Conservation (phyloP, 1,140 invertebrate genomes). For the Macrotrachela quadricornifera region DNA sequence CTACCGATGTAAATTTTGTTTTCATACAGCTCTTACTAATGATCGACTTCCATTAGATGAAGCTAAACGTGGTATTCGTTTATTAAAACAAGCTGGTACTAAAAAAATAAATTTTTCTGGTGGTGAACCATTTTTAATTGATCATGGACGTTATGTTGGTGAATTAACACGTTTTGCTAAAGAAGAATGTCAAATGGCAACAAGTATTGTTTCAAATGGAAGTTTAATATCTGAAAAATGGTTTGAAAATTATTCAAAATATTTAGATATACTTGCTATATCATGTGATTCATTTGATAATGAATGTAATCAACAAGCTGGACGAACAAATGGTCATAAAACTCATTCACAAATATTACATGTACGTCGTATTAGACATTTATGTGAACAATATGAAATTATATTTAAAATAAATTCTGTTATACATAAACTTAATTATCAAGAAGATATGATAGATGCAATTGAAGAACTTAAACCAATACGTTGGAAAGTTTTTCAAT, state of each 20-base stretch:
- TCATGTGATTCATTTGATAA: conserved; percentile 17
- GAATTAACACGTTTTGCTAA: conserved; percentile 16
- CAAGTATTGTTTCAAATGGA: conserved; percentile 16
- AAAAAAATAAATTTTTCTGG: conserved; percentile 18
- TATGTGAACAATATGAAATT: conserved; percentile 29
- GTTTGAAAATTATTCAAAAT: conserved; percentile 14
- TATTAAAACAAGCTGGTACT: conserved; percentile 15
- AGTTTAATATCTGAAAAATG: conserved; percentile 15
- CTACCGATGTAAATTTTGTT: conserved; percentile 17
- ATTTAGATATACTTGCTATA: conserved; percentile 16
- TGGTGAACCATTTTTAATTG: conserved; percentile 15
- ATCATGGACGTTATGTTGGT: conserved; percentile 12
- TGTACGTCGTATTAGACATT: conserved; percentile 23
- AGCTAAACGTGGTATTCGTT: conserved; percentile 13
- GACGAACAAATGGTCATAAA: conserved; percentile 14
- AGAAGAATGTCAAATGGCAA: conserved; percentile 12
- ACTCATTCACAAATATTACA: conserved; percentile 14
- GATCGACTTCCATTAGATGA: conserved; percentile 13
- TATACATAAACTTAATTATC: conserved; percentile 31
- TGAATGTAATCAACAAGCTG: conserved; percentile 13
- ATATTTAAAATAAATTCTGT: conserved; percentile 36
- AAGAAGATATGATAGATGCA: conserved; percentile 30
- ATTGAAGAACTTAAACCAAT: conserved; percentile 27
- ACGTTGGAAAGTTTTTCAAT: conserved; percentile 34
- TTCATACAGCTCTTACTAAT: conserved; percentile 16